Evolutionary conservation across 2,888 invertebrate species (phyloP).

Genomic region (Eretmocerus hayati): DNA sequence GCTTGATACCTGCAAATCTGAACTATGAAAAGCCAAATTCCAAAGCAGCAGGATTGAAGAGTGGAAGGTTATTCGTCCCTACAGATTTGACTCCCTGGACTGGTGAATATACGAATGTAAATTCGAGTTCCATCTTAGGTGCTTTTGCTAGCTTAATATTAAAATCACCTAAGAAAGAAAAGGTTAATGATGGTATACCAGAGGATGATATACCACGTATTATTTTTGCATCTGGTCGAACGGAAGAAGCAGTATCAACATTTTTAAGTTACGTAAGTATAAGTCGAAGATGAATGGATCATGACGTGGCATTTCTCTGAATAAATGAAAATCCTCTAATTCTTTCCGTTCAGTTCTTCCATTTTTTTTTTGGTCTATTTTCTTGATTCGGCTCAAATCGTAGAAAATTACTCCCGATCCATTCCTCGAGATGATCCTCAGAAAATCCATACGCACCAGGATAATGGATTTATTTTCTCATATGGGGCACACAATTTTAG

Average conservation of each 20-base stretch:
- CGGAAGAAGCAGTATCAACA: constrained; percentile 63
- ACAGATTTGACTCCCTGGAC: constrained; percentile 50
- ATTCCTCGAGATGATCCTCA: too few relatives aligned
- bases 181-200: constrained; percentile 57
- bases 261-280: constrained; percentile 58
- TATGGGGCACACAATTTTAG: too few relatives aligned
- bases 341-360: too few relatives aligned
- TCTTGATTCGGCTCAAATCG: too few relatives aligned
- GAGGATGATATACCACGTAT: constrained; percentile 65
- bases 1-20: constrained; percentile 52
- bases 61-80: constrained; percentile 22
- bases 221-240: constrained; percentile 70
- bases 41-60: constrained; percentile 12
- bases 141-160: constrained; percentile 69
- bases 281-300: too few relatives aligned
- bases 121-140: constrained; percentile 90
- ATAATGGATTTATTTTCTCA: too few relatives aligned
- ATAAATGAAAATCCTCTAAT: too few relatives aligned
- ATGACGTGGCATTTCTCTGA: too few relatives aligned
- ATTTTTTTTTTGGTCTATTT: too few relatives aligned
- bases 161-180: constrained; percentile 54
- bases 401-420: too few relatives aligned
- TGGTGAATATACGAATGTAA: constrained; percentile 69
- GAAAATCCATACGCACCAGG: too few relatives aligned
- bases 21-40: constrained; percentile 48